These are phyloP conservation scores for Epizoanthus illoricatus DNA, from an alignment of 92 coral and sea anemone genomes.

Conservation along the genomic window DNA sequence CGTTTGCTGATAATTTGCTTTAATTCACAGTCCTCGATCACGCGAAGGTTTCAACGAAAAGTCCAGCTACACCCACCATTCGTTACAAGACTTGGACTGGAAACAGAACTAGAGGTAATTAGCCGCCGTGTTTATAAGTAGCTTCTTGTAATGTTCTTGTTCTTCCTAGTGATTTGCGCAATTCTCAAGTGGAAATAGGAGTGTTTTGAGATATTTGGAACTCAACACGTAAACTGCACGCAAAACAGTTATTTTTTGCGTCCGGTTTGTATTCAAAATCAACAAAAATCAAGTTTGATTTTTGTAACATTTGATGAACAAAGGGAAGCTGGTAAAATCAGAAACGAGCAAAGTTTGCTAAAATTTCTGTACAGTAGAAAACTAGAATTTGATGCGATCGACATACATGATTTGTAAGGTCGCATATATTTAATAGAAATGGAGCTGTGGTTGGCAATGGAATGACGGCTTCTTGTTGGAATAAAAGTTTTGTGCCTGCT, in stretches of 20 bases:
- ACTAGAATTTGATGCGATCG: no score
- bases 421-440: no score
- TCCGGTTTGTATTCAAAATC: no score
- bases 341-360: no score
- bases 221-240: neutral
- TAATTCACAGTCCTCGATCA: conserved; percentile 73
- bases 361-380: no score
- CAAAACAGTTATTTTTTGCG: neutral
- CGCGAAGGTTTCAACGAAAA: conserved; percentile 79
- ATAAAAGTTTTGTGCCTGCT: no score
- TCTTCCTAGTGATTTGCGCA: neutral
- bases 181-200: neutral
- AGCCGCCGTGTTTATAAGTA: neutral
- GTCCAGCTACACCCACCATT: conserved; percentile 77
- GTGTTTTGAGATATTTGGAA: neutral
- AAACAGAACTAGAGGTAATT: conserved; percentile 85
- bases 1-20: neutral
- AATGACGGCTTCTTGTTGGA: no score
- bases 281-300: no score
- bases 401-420: no score
- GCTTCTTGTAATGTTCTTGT: neutral
- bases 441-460: no score
- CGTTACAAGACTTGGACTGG: conserved; percentile 84
- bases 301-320: no score
- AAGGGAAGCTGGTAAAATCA: no score